Percentiles rank a stretch among this genome's conserved stretches.
Evolutionary conservation across 1,140 invertebrate genomes (phyloP).

Genomic region (Drosophila bocqueti): DNA sequence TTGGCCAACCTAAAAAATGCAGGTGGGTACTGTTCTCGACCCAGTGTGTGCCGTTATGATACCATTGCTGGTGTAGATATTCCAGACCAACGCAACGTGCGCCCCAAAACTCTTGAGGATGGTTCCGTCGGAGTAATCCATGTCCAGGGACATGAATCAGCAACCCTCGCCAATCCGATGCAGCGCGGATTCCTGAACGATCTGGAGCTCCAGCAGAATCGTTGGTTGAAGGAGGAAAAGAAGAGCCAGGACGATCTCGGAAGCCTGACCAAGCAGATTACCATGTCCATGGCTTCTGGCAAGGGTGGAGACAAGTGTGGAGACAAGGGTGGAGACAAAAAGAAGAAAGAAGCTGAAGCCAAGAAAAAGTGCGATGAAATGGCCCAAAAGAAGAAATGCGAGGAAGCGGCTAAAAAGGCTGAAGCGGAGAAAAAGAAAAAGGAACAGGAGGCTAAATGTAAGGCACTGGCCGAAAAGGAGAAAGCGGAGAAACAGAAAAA

Average conservation of each 20-base stretch:
- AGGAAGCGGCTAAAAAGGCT: not conserved
- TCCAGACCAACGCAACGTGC: no score
- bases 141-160: no score
- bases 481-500: not conserved
- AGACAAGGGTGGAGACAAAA: not conserved
- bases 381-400: not conserved
- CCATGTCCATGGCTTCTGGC: not conserved
- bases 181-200: conserved; percentile 4
- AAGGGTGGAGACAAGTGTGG: no score
- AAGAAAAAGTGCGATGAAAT: conserved; percentile 1
- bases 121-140: no score
- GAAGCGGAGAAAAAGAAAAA: not conserved
- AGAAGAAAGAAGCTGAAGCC: not conserved
- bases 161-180: no score
- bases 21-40: no score
- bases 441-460: not conserved
- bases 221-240: conserved; percentile 4
- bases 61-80: no score
- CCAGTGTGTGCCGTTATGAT: no score
- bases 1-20: no score
- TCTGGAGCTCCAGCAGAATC: conserved; percentile 1
- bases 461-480: not conserved
- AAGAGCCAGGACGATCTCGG: not conserved
- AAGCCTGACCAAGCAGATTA: not conserved
- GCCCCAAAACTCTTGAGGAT: no score